Percentiles rank a stretch among this genome's conserved stretches.
Conservation (phyloP, 2,113 vertebrate species). For the Oriolus oriolus region DNA sequence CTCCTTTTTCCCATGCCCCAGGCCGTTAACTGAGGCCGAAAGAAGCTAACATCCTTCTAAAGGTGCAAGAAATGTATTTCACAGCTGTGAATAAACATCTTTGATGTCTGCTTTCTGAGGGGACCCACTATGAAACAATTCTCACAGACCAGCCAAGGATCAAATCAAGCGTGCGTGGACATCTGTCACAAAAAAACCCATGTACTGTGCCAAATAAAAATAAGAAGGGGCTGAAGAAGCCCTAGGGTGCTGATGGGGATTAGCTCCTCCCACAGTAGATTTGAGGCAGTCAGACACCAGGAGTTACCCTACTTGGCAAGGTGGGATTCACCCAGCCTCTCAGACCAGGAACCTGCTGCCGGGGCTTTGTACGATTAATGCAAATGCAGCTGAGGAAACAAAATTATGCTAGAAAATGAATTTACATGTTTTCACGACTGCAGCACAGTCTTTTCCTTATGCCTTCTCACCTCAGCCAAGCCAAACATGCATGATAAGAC, state of each 20-base stretch:
- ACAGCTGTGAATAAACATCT: not conserved
- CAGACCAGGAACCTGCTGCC: not conserved
- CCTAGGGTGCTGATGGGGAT: not conserved
- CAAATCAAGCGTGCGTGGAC: not conserved
- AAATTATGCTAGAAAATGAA: not conserved
- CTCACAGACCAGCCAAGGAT: rapidly evolving
- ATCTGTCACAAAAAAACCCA: not conserved
- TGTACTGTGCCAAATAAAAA: not conserved
- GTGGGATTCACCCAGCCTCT: not conserved
- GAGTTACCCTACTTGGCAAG: not conserved
- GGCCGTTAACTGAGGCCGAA: not conserved
- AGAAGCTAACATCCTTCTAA: not conserved
- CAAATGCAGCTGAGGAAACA: not conserved
- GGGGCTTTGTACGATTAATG: not conserved
- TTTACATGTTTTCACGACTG: not conserved
- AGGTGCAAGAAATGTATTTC: not conserved
- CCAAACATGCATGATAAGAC: not conserved
- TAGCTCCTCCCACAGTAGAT: not conserved
- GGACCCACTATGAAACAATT: not conserved
- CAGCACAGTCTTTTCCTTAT: not conserved
- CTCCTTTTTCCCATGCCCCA: not conserved
- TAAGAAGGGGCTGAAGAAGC: not conserved
- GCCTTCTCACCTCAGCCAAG: not conserved
- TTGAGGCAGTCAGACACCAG: not conserved
- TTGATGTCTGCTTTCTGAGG: not conserved